A percentile compares a stretch with the other conserved stretches of the same genome.
Conservation (phyloP, 2,797 vertebrate species). For the Anisognathus igniventris region DNA sequence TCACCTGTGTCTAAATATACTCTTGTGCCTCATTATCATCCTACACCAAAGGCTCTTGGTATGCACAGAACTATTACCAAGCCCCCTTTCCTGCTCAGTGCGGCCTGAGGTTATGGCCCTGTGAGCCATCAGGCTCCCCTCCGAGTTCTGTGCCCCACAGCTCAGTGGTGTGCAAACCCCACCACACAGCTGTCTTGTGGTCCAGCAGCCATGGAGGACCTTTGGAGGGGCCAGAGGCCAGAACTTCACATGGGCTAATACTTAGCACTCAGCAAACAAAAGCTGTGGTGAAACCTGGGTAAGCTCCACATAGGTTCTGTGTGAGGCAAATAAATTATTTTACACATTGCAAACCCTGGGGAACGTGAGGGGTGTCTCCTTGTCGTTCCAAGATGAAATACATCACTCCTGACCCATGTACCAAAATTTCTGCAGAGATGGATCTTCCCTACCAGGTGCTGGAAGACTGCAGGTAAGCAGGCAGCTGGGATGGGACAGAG, state of each 20-base stretch:
- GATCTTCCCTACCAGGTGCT: neutral
- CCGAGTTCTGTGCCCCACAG: rapidly evolving
- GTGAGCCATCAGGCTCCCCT: neutral
- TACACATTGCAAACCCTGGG: neutral
- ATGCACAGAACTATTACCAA: neutral
- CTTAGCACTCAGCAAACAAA: neutral
- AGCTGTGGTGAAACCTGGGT: neutral
- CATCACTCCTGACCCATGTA: neutral
- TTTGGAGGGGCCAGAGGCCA: neutral
- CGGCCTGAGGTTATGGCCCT: neutral
- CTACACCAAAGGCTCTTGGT: neutral
- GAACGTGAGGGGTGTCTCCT: neutral
- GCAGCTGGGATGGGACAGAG: neutral
- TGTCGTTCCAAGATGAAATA: neutral
- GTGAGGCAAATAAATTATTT: neutral
- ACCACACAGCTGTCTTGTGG: neutral
- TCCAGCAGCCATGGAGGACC: neutral
- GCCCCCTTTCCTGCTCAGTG: neutral
- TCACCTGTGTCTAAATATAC: neutral
- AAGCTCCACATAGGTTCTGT: neutral
- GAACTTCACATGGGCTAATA: neutral
- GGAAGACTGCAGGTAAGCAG: neutral
- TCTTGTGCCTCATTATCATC: neutral
- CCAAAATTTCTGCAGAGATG: neutral
- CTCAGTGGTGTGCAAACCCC: neutral